These are phyloP conservation scores for Erpetoichthys calabaricus DNA, from an alignment of 2,797 vertebrate species.

Conservation along the genomic window DNA sequence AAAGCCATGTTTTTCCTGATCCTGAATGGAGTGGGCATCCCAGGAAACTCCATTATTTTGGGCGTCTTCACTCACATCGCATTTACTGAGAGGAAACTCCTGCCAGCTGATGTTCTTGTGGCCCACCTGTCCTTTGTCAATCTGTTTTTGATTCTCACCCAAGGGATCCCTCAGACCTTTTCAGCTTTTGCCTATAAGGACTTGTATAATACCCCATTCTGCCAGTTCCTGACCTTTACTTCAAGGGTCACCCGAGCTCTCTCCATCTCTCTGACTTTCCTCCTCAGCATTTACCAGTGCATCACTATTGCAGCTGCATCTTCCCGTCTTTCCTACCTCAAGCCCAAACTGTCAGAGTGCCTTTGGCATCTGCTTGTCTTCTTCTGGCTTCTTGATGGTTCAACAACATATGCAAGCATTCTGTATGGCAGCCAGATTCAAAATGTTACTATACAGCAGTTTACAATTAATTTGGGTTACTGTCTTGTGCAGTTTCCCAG, in stretches of 20 bases:
- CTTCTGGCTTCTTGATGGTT: conserved; percentile 16
- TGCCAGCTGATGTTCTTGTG: neutral
- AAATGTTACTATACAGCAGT: conserved; percentile 14
- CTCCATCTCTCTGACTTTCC: neutral
- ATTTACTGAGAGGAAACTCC: neutral
- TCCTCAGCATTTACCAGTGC: conserved; percentile 2
- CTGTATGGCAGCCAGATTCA: conserved; percentile 12
- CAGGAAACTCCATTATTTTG: conserved; percentile 1
- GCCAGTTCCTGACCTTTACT: neutral
- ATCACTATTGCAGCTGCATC: neutral
- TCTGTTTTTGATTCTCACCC: conserved; percentile 1
- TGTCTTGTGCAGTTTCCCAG: conserved; percentile 22
- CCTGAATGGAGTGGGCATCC: neutral
- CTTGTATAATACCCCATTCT: neutral
- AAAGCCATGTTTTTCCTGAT: conserved; percentile 1
- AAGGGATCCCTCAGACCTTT: neutral
- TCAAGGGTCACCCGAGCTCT: neutral
- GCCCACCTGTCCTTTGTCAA: conserved; percentile 3
- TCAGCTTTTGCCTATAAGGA: neutral
- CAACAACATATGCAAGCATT: conserved; percentile 11
- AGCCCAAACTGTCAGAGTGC: neutral
- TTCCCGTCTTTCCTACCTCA: neutral
- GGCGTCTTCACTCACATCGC: neutral
- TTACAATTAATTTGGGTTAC: conserved; percentile 18
- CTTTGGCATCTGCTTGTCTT: conserved; percentile 15